phyloP scores from a whole-genome alignment of 2,888 invertebrate genomes.

The Leptothorax acervorum region DNA sequence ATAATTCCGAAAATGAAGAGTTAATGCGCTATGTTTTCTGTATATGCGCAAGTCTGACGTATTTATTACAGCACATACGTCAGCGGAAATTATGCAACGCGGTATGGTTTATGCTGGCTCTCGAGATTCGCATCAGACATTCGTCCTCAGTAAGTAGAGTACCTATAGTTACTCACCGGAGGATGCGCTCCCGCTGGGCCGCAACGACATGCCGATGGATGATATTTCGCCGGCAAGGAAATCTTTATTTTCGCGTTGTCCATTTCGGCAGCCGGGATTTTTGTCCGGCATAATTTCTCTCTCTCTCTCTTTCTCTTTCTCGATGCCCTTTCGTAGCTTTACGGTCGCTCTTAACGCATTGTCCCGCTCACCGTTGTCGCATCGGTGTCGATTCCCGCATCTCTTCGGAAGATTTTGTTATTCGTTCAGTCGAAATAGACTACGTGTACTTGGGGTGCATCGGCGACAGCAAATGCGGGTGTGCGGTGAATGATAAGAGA shows the following conservation, averaged over 20 bases:
- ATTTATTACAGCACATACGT: conserved; percentile 13
- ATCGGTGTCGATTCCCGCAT: conserved; percentile 55
- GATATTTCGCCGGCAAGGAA: conserved; percentile 89
- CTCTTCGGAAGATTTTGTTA: conserved; percentile 57
- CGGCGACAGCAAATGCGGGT: neutral
- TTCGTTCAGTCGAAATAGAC: neutral
- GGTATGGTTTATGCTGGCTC: conserved; percentile 10
- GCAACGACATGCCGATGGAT: conserved; percentile 94
- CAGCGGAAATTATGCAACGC: conserved; percentile 22
- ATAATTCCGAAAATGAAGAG: neutral
- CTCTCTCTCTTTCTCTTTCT: conserved; percentile 51
- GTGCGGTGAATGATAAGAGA: conserved; percentile 9
- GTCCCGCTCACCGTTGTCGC: conserved; percentile 43
- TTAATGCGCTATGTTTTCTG: neutral
- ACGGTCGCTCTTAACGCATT: conserved; percentile 48
- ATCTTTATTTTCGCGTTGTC: conserved; percentile 81
- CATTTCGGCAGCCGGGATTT: conserved; percentile 81
- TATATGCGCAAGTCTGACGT: neutral
- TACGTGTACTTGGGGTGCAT: neutral
- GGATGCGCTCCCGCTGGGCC: conserved; percentile 90
- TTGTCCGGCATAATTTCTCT: conserved; percentile 83
- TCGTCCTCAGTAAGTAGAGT: conserved; percentile 20
- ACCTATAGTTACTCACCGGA: conserved; percentile 88
- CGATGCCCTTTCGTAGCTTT: conserved; percentile 47
- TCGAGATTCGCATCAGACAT: conserved; percentile 33